Evolutionary conservation across 2,888 invertebrate species (phyloP), one percentile per base, ranked within the genome.

Genomic region (Chydorus sphaericus): DNA sequence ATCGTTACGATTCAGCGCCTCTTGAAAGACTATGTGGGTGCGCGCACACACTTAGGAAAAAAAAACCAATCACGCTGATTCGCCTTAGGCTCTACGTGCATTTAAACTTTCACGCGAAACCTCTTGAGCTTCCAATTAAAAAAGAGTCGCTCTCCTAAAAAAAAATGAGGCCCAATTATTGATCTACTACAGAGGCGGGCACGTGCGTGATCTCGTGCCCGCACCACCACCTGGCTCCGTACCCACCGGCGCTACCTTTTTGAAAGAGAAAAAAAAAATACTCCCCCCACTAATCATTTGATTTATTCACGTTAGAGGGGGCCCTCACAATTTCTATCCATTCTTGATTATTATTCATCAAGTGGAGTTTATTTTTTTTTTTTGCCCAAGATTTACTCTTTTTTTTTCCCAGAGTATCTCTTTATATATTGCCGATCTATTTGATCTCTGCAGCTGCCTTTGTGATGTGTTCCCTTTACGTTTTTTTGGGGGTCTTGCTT

Each of bases 401-500:
- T 4, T 37, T 6, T 4, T 11, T 38, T 11, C 20, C 20, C 20
- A 18, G 20, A n/a, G 14, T 2, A n/a, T 2, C 14, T 36, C 14
- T 31, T 50, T 50, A 10, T 18, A 20, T 23, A 49, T 28, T 8
- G 14, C 10, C 4, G 16, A 20, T 29, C 14, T 16, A 18, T 50
- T 11, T 36, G 14, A n/a, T n/a, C 3, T 16, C 31, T 39, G 23
- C 30, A 55, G 36, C 54, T 51, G 51, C 49, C 39, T 37, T 38
- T 48, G 48, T 54, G 54, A 36, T 59, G 54, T 37, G 52, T 44
- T 44, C 20, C 52, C 10, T 38, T 31, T 39, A 20, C 44, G 29
- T 53, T 55, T 56, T 55, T 54, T 54, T 37, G 31, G n/a, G n/a
- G 52, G 55, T 59, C 38, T 44, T 55, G 50, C 58, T 51, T 58